Percentiles rank a stretch among this genome's conserved stretches.
phyloP scores from a whole-genome alignment of 2,797 vertebrate species.

The Geotrypetes seraphini region DNA sequence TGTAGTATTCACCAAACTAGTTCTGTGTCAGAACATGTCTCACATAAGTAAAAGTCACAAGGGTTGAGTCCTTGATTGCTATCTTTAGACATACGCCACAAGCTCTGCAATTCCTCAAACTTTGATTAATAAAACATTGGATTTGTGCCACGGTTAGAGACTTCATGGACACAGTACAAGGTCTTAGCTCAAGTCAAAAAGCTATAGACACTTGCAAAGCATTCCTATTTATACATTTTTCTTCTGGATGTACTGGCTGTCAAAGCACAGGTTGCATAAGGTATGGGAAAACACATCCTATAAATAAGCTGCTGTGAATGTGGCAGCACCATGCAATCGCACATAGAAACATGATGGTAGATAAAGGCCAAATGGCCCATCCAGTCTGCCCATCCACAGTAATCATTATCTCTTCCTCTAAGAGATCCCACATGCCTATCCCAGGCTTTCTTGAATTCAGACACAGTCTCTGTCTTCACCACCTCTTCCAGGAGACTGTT shows the following conservation, averaged over 20 bases:
- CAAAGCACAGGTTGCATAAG: constrained; percentile 7
- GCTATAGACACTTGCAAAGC: background rate
- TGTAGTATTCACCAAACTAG: background rate
- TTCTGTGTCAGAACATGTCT: background rate
- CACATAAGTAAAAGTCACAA: background rate
- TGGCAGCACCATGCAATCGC: constrained; percentile 13
- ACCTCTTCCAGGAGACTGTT: no score
- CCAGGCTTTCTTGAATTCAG: no score
- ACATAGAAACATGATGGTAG: no score
- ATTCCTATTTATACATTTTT: background rate
- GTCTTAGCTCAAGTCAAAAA: background rate
- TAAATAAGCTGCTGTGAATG: constrained; percentile 5
- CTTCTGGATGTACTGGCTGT: background rate
- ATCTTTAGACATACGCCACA: background rate
- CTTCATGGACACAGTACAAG: background rate
- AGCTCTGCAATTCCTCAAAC: background rate
- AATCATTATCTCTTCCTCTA: no score
- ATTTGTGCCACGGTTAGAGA: background rate
- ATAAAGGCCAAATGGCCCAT: no score
- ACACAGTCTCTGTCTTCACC: no score
- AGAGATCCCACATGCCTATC: no score
- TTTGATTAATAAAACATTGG: background rate
- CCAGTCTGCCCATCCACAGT: no score
- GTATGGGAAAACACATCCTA: background rate
- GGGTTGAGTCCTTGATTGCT: background rate